phyloP scores from a whole-genome alignment of 1,140 invertebrate species.

The Mya arenaria region DNA sequence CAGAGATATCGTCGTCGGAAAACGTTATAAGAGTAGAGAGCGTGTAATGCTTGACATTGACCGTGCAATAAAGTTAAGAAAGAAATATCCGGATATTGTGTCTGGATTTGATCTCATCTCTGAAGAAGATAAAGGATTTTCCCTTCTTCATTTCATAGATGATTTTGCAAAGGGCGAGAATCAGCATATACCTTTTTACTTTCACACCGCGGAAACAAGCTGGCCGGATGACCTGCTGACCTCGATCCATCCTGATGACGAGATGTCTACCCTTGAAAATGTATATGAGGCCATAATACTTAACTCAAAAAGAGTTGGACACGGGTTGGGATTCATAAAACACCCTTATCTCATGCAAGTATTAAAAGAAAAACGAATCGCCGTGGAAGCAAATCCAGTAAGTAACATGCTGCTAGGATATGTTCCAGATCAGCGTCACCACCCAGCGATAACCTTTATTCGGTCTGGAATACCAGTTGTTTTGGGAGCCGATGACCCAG shows the following conservation, averaged over 20 bases:
- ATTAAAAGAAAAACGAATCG: slow-evolving; percentile 61
- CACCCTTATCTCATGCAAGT: slow-evolving; percentile 66
- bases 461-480: slow-evolving; percentile 69
- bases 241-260: slow-evolving; percentile 57
- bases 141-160: slow-evolving; percentile 62
- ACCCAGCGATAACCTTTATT: slow-evolving; percentile 65
- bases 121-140: slow-evolving; percentile 71
- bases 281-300: slow-evolving; percentile 65
- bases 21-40: neutral
- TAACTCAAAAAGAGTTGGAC: slow-evolving; percentile 64
- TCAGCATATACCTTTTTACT: slow-evolving; percentile 55
- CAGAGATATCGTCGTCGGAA: slow-evolving; percentile 52
- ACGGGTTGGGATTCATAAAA: slow-evolving; percentile 64
- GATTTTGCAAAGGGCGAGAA: slow-evolving; percentile 50
- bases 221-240: slow-evolving; percentile 69
- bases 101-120: slow-evolving; percentile 66
- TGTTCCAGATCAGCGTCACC: slow-evolving; percentile 64
- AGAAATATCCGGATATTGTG: slow-evolving; percentile 66
- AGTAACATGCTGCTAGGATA: slow-evolving; percentile 69
- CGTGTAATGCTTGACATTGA: slow-evolving; percentile 24
- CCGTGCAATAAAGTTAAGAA: slow-evolving; percentile 31
- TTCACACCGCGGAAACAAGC: slow-evolving; percentile 69
- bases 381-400: slow-evolving; percentile 65
- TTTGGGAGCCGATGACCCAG: slow-evolving; percentile 69
- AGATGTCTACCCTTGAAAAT: slow-evolving; percentile 60